Evolutionary conservation across 2,888 invertebrate species (phyloP), one percentile per base, ranked within the genome.

Genomic region (Scaptomyza parva): DNA sequence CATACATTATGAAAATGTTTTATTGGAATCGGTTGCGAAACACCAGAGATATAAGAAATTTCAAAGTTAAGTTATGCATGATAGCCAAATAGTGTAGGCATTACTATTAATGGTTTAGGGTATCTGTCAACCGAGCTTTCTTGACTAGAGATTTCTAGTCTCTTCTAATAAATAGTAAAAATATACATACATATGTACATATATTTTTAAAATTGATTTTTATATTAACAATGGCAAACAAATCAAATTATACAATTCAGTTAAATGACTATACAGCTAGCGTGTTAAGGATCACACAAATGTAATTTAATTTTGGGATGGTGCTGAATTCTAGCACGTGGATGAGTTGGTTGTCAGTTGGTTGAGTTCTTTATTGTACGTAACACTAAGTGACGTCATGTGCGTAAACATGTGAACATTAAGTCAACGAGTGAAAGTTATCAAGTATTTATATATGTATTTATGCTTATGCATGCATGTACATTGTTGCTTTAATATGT

Each of bases 331-430:
- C 44, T 41, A 8, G 45, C 66, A 76, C 72, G 77, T 76, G 72
- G 71, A 22, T 22, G 33, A 17, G 35, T 30, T 20, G 53, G 41
- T 53, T 53, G 60, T 22, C 45, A 52, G 28, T 17, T 24, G 40
- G 43, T 24, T 33, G 7, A 51, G 41, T 20, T 39, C n/a, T 33
- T 41, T 55, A 43, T 48, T 47, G 41, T 52, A 59, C 61, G 67
- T 69, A 74, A 65, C 54, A 41, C 30, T 35, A 20, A 20, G 45
- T 86, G 88, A 86, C 88, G 83, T 88, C 88, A 76, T 77, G 82
- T 83, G 80, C 39, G 33, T 59, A 44, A 70, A 73, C 88, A 89
- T 86, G 86, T 89, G 88, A 70, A 30, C 40, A 71, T 78, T 84
- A 76, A 57, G 71, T 50, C 64, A 59, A 52, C 40, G 20, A 35